Base-by-base conservation (phyloP, 2,888 invertebrate species). In the Drosophila kambysellisi region DNA sequence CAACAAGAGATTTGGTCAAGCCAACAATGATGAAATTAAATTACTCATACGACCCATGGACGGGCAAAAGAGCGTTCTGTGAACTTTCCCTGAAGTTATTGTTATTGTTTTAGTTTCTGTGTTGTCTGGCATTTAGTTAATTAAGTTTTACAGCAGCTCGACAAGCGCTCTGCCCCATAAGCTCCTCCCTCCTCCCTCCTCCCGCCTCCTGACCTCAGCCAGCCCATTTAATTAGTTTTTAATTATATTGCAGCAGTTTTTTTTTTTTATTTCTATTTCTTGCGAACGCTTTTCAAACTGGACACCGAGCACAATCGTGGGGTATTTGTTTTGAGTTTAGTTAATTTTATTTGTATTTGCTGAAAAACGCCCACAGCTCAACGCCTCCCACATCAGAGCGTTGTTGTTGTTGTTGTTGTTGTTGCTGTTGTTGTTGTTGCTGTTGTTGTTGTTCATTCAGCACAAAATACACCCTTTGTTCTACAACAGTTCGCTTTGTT, bases 321-420 rank as follows among this genome's bases (percentile, higher is more conserved):
- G 50, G 68, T 69, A 79, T 75, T 70, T 75, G 71, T 76, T 81
- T 79, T 74, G 75, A 74, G 85, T 82, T 83, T 74, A 82, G 81
- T 82, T 85, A 82, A 85, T 88, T 88, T 88, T 85, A 82, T 85
- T 85, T 88, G 85, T 88, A 88, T 85, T 82, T 77, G 81, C 70
- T 52, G 66, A 61, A 57, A 69, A 63, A 46, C 65, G 65, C 74
- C 79, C 70, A 60, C 74, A 71, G 79, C 58, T 69, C 69, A 69
- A 76, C 32, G 61, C 57, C 35, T 51, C 43, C 41, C 43, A 32
- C n/a, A 54, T 50, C 30, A n/a, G 56, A 54, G 64, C 75, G 66
- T 77, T 79, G 25, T 25, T 25, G 25, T 25, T 25, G 25, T 25
- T 25, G 25, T 25, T 25, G 25, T 25, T 25, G 25, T 2, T 25